Percentiles rank a stretch among this genome's conserved stretches.
Conservation (phyloP, 2,888 invertebrate genomes). For the Pristionchus mayeri region DNA sequence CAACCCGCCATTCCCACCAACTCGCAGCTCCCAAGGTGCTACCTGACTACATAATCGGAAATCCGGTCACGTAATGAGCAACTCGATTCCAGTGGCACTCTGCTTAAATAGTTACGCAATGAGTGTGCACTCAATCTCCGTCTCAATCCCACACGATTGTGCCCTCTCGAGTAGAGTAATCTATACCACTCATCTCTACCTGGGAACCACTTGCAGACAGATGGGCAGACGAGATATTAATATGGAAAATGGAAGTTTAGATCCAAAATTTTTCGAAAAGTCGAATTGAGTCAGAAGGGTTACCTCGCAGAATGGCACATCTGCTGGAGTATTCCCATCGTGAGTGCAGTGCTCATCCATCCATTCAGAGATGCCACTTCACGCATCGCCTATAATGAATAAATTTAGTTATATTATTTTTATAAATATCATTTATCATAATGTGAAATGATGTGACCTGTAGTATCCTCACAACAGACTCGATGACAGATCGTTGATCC, state of each 20-base stretch:
- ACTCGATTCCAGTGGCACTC: conserved; percentile 6
- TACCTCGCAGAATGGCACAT: conserved; percentile 73
- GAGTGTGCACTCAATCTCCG: neutral
- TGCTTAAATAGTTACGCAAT: conserved; percentile 12
- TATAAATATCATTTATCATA: conserved; percentile 52
- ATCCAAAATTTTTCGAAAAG: no score
- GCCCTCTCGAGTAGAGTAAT: conserved; percentile 17
- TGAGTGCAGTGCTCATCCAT: conserved; percentile 88
- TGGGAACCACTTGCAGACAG: neutral
- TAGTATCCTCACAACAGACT: conserved; percentile 93
- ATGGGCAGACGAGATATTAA: neutral
- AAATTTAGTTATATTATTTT: neutral
- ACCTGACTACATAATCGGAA: neutral
- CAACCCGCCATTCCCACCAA: neutral
- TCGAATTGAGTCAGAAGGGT: no score
- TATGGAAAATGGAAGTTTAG: no score
- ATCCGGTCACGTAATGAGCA: conserved; percentile 14
- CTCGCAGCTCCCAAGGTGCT: conserved; percentile 21
- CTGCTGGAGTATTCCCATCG: conserved; percentile 86
- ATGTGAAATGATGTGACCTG: conserved; percentile 81
- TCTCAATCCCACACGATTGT: neutral
- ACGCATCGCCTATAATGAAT: conserved; percentile 93
- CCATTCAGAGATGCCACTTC: conserved; percentile 92
- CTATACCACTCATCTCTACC: conserved; percentile 21
- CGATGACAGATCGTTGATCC: conserved; percentile 95